phyloP scores from a whole-genome alignment of 1,140 invertebrate genomes.

The Heliconius melpomene region DNA sequence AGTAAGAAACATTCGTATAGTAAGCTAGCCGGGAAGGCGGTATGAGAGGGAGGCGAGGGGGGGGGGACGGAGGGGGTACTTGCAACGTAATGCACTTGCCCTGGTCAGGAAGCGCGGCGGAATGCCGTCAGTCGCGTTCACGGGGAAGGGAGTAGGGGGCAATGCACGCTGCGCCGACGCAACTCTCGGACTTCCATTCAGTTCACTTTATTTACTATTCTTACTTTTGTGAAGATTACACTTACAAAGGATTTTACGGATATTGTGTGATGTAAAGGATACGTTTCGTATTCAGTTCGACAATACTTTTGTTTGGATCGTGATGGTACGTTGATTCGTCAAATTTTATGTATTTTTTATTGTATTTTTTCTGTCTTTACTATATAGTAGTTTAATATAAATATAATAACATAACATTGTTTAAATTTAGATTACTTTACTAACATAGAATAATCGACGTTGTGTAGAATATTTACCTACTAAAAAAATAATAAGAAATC shows the following conservation, averaged over 20 bases:
- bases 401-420: background rate
- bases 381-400: background rate
- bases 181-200: conserved; percentile 72
- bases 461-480: no score
- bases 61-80: conserved; percentile 49
- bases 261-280: background rate
- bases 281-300: background rate
- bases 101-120: conserved; percentile 78
- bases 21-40: conserved; percentile 51
- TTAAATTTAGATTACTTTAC: no score
- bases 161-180: conserved; percentile 76
- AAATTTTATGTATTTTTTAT: background rate
- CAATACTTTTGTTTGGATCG: background rate
- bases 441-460: no score
- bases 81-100: conserved; percentile 77
- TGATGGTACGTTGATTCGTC: background rate
- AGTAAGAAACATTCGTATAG: conserved; percentile 48
- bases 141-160: conserved; percentile 58
- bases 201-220: conserved; percentile 67
- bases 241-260: background rate
- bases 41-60: conserved; percentile 33
- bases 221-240: conserved; percentile 28
- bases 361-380: background rate
- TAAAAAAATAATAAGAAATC: no score
- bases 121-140: conserved; percentile 77